Percentiles rank a stretch among this genome's conserved stretches.
These are phyloP conservation scores for Pardalotus punctatus DNA, from an alignment of 2,113 vertebrate species.

Conservation along the genomic window DNA sequence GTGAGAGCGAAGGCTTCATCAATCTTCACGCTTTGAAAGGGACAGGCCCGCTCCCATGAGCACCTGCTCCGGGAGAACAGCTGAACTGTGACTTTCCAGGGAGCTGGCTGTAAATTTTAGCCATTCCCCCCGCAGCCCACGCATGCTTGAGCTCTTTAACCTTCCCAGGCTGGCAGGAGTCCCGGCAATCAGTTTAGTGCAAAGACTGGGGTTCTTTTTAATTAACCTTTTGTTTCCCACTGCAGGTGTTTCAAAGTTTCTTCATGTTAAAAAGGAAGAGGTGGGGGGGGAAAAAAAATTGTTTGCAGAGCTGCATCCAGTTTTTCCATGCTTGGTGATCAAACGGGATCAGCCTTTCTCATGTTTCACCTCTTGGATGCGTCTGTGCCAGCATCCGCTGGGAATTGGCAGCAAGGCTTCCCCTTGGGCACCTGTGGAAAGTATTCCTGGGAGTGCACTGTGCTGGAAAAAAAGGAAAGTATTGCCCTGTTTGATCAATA, in stretches of 20 bases:
- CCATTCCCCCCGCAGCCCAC: conserved; percentile 50
- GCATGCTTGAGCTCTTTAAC: conserved; percentile 69
- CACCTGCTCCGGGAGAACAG: conserved; percentile 74
- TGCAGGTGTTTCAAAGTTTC: conserved; percentile 59
- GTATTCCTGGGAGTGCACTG: background rate
- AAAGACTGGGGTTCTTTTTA: conserved; percentile 60
- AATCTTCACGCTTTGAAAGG: conserved; percentile 74
- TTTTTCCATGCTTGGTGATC: background rate
- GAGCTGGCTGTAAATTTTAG: conserved; percentile 70
- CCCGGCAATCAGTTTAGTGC: conserved; percentile 63
- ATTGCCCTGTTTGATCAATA: background rate
- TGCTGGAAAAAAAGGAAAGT: background rate
- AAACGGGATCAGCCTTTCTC: background rate
- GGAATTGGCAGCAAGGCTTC: background rate
- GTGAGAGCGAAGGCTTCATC: conserved; percentile 76
- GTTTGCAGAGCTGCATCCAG: background rate
- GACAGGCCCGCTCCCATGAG: conserved; percentile 69
- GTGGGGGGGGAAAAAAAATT: background rate
- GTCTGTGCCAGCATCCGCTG: background rate
- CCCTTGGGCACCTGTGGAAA: background rate
- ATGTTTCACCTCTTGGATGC: background rate
- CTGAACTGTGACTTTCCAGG: conserved; percentile 77
- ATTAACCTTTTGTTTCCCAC: conserved; percentile 71
- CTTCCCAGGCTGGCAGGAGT: conserved; percentile 67
- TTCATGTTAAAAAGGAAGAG: background rate